Percentiles rank a stretch among this genome's conserved stretches.
These are phyloP conservation scores for Gymnobelideus leadbeateri DNA, from an alignment of 2,113 vertebrate species.

Conservation along the genomic window DNA sequence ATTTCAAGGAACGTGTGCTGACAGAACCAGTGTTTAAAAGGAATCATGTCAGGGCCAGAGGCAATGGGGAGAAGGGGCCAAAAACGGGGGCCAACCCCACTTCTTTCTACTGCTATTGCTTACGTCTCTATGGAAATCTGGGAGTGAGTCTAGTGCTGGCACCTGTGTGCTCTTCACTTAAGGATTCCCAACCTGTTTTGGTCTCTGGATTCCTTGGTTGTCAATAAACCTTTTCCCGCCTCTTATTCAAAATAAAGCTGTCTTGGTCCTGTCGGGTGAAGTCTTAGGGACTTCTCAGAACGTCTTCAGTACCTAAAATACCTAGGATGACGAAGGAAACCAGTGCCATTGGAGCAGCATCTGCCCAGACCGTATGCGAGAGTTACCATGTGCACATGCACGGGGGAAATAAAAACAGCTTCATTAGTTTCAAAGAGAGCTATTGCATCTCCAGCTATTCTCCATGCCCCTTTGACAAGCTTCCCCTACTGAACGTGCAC, in stretches of 20 bases:
- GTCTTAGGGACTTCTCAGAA: neutral
- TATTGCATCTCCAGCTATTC: neutral
- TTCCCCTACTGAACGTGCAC: neutral
- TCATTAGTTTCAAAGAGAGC: neutral
- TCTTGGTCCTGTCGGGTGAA: neutral
- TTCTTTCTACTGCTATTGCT: constrained; percentile 8
- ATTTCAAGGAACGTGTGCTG: neutral
- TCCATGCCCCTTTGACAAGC: neutral
- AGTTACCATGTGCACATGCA: neutral
- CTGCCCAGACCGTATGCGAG: neutral
- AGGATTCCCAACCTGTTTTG: neutral
- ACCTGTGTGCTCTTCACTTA: neutral
- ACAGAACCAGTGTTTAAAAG: neutral
- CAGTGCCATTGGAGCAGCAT: neutral
- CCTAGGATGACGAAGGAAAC: neutral
- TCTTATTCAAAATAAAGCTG: neutral
- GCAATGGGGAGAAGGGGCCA: neutral
- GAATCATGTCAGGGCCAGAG: neutral
- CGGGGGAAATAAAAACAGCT: neutral
- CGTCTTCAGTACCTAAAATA: neutral
- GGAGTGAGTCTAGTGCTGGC: neutral
- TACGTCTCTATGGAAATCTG: neutral
- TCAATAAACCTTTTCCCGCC: neutral
- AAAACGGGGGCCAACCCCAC: constrained; percentile 7
- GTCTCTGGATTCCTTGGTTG: neutral